These are phyloP conservation scores for Circaetus cinerascens DNA, from an alignment of 2,113 vertebrate species.

Conservation along the genomic window DNA sequence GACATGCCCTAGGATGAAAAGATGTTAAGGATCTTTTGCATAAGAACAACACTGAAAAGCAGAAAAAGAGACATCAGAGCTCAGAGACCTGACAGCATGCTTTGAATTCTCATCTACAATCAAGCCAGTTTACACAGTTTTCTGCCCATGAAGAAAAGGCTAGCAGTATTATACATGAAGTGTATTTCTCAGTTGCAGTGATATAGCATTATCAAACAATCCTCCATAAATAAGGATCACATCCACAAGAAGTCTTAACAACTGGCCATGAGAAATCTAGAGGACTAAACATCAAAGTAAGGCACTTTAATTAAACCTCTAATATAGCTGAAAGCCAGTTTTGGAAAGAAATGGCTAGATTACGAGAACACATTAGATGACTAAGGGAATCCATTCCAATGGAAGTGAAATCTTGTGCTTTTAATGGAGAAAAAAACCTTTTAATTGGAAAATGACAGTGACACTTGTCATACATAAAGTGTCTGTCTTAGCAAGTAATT, in stretches of 20 bases:
- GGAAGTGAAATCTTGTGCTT: background rate
- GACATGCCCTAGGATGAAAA: background rate
- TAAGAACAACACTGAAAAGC: background rate
- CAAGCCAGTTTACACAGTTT: background rate
- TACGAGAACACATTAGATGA: background rate
- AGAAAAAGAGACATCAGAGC: background rate
- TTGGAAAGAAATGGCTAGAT: background rate
- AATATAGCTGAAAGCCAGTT: background rate
- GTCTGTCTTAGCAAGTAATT: background rate
- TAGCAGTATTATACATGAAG: background rate
- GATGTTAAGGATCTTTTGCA: background rate
- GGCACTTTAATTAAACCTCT: background rate
- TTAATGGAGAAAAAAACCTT: background rate
- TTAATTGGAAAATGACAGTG: background rate
- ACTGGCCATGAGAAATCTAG: background rate
- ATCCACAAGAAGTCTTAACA: background rate
- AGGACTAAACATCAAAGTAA: background rate
- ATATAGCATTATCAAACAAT: background rate
- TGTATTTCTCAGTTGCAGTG: background rate
- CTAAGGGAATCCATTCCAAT: background rate
- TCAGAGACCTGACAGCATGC: background rate
- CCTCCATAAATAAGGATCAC: background rate
- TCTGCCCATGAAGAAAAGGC: background rate
- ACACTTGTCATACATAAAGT: background rate
- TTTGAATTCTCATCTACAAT: background rate